Conservation (phyloP, 2,797 vertebrate genomes). For the Oceanodroma leucorhoa region DNA sequence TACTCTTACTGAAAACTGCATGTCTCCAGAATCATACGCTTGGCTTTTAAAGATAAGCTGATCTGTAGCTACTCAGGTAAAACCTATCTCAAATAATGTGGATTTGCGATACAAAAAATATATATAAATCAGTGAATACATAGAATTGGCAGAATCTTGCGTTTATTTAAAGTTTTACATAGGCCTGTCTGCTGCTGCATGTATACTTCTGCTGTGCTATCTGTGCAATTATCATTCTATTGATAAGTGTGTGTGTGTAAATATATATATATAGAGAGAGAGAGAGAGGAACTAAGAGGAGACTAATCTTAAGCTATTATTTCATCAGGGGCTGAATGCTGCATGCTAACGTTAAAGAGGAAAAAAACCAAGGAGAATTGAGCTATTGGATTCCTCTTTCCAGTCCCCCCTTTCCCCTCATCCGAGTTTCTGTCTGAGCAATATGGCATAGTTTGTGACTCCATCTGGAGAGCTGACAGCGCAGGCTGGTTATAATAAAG, state of each 20-base stretch:
- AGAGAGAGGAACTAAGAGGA: background rate
- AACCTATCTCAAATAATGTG: background rate
- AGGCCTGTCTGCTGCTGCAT: background rate
- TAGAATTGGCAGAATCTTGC: background rate
- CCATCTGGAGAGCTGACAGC: slow-evolving; percentile 40
- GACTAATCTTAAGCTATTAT: background rate
- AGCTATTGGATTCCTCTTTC: background rate
- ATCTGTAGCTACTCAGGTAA: background rate
- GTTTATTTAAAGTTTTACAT: background rate
- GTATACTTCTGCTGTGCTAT: background rate
- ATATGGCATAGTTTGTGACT: background rate
- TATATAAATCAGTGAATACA: background rate
- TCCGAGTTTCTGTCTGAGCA: background rate
- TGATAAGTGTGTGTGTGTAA: background rate
- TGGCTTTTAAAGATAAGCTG: background rate
- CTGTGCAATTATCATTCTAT: background rate
- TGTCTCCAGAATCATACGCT: background rate
- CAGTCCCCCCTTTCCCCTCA: background rate
- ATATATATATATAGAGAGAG: background rate
- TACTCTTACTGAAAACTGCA: background rate
- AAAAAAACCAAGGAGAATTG: background rate
- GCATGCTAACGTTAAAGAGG: background rate
- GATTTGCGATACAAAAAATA: background rate
- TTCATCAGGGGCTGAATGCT: background rate
- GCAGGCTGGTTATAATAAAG: slow-evolving; percentile 14